phyloP scores from a whole-genome alignment of 2,888 invertebrate species.

The Orthosia gracilis region DNA sequence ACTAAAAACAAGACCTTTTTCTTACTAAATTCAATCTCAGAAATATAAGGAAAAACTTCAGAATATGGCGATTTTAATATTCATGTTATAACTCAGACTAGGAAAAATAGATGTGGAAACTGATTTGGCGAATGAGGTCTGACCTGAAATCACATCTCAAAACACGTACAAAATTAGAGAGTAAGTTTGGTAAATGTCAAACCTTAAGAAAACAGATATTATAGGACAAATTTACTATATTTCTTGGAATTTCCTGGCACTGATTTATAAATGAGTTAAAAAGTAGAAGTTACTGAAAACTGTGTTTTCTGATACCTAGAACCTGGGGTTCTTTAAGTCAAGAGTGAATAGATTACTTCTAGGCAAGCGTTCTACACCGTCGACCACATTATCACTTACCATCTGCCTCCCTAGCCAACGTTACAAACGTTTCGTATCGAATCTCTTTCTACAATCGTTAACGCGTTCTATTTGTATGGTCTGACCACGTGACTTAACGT shows the following conservation, averaged over 20 bases:
- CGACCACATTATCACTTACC: too few species aligned
- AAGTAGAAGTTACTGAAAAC: not conserved
- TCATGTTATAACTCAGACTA: not conserved
- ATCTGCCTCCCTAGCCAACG: too few species aligned
- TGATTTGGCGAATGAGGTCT: slow-evolving; percentile 1
- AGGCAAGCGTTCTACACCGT: too few species aligned
- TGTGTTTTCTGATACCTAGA: too few species aligned
- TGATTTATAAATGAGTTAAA: not conserved
- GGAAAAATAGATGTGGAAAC: not conserved
- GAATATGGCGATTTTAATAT: not conserved
- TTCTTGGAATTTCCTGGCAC: not conserved
- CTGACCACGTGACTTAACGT: too few species aligned
- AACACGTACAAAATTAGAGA: not conserved
- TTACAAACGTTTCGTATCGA: too few species aligned
- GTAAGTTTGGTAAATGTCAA: not conserved
- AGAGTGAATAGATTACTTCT: too few species aligned
- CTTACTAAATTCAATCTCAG: slow-evolving; percentile 28
- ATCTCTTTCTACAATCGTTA: too few species aligned
- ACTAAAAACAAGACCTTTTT: slow-evolving; percentile 29
- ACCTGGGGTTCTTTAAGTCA: too few species aligned
- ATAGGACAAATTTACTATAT: not conserved
- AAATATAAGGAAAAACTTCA: slow-evolving; percentile 17
- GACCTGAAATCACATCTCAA: not conserved
- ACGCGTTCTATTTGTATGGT: too few species aligned
- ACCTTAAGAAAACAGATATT: not conserved